A percentile compares a stretch with the other conserved stretches of the same genome.
Conservation (phyloP, 2,888 invertebrate genomes). For the Megamerina dolium region DNA sequence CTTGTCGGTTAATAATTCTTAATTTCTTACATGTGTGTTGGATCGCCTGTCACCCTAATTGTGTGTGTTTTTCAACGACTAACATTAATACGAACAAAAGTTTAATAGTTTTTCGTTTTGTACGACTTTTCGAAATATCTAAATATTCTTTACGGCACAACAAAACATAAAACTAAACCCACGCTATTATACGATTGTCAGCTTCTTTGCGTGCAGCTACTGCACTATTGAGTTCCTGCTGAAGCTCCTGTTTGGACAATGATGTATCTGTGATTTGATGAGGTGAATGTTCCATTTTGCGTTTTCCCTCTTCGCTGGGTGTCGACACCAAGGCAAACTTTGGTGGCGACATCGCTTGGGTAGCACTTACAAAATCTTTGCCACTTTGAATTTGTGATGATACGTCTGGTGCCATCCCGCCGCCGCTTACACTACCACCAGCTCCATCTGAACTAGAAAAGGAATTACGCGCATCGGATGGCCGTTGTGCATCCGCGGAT, state of each 20-base stretch:
- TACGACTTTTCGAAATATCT: too few relatives aligned
- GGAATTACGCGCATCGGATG: conserved; percentile 25
- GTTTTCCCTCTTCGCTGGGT: conserved; percentile 17
- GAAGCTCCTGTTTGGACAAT: conserved; percentile 31
- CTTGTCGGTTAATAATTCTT: background rate
- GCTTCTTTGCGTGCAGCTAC: conserved; percentile 46
- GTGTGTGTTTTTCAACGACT: too few relatives aligned
- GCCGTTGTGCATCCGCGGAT: conserved; percentile 18
- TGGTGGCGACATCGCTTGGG: conserved; percentile 25
- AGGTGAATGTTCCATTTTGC: conserved; percentile 8
- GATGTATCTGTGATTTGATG: conserved; percentile 23
- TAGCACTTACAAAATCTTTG: conserved; percentile 6
- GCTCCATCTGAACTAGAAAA: conserved; percentile 36
- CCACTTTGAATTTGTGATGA: conserved; percentile 10
- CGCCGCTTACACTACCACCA: conserved; percentile 19
- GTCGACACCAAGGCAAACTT: conserved; percentile 26
- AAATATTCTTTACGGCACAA: too few relatives aligned
- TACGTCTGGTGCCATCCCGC: conserved; percentile 1
- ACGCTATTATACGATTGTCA: conserved; percentile 49
- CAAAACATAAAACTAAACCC: too few relatives aligned
- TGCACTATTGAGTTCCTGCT: conserved; percentile 45
- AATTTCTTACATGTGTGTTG: conserved; percentile 1
- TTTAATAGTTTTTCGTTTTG: too few relatives aligned
- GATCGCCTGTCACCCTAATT: conserved; percentile 1
- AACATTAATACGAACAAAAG: too few relatives aligned